Evolutionary conservation across 92 coral and sea anemone genomes (phyloP).

Genomic region (Parazoanthus swiftii): DNA sequence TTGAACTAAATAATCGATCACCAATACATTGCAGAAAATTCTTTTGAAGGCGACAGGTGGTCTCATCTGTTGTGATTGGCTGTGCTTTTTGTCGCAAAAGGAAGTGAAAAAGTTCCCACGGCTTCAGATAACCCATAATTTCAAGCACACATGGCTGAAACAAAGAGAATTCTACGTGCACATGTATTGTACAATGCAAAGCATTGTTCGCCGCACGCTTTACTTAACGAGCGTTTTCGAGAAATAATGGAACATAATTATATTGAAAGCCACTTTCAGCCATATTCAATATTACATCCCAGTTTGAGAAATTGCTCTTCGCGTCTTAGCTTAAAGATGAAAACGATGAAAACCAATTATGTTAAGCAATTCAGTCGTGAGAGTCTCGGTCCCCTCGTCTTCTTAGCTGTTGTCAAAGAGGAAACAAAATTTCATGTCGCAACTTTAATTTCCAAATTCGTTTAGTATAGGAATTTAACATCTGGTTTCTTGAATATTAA

Average conservation of each 20-base stretch:
- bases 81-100: constrained; percentile 37
- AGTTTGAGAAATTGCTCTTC: neutral
- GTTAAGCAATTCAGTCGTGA: neutral
- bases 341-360: neutral
- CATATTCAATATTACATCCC: constrained; percentile 17
- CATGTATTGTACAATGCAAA: constrained; percentile 57
- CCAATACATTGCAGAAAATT: constrained; percentile 29
- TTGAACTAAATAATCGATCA: constrained; percentile 30
- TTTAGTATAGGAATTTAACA: constrained; percentile 35
- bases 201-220: constrained; percentile 33
- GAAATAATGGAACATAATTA: constrained; percentile 14
- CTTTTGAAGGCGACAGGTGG: constrained; percentile 43
- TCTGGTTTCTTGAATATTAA: neutral
- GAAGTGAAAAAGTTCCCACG: constrained; percentile 77
- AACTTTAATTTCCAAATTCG: neutral
- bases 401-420: neutral
- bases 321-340: neutral
- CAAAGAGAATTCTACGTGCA: constrained; percentile 53
- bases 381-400: neutral
- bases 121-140: constrained; percentile 54
- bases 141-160: constrained; percentile 73
- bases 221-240: constrained; percentile 30
- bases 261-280: constrained; percentile 35
- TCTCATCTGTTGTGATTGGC: constrained; percentile 32
- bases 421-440: neutral